phyloP scores from a whole-genome alignment of 2,888 invertebrate genomes.

The Phengaris alcon region DNA sequence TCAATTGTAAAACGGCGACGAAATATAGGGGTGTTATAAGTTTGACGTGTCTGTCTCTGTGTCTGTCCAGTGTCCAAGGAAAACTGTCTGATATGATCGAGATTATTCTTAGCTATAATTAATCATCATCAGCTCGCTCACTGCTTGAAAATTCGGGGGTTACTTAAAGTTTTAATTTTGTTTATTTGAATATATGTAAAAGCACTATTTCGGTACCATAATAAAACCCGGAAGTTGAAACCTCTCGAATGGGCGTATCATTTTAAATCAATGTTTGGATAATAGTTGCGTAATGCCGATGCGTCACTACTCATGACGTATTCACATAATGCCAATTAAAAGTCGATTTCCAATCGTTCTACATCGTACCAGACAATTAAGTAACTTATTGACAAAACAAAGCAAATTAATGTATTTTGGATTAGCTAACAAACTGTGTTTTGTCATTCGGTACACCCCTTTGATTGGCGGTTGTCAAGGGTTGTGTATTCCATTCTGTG shows the following conservation, averaged over 20 bases:
- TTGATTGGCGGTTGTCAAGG: background rate
- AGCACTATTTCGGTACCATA: background rate
- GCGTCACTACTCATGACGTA: background rate
- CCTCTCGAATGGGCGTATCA: background rate
- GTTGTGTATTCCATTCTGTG: background rate
- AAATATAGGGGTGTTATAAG: too few species aligned
- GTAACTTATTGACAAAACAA: conserved; percentile 20
- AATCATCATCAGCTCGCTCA: too few species aligned
- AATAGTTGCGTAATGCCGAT: background rate
- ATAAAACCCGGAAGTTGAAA: background rate
- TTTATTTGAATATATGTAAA: background rate
- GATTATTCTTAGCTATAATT: too few species aligned
- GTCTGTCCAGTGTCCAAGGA: too few species aligned
- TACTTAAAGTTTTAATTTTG: too few species aligned
- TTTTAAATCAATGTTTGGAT: background rate
- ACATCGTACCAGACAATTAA: conserved; percentile 8
- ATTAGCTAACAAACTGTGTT: conserved; percentile 9
- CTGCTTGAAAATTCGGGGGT: too few species aligned
- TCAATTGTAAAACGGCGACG: too few species aligned
- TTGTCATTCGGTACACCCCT: conserved; percentile 1
- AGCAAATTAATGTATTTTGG: conserved; percentile 21
- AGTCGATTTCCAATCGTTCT: conserved; percentile 14
- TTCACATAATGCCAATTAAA: background rate
- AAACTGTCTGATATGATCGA: background rate
- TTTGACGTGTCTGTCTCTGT: too few species aligned